These are phyloP conservation scores for Ailurus styani DNA, from an alignment of 2,113 vertebrate species.

Conservation along the genomic window DNA sequence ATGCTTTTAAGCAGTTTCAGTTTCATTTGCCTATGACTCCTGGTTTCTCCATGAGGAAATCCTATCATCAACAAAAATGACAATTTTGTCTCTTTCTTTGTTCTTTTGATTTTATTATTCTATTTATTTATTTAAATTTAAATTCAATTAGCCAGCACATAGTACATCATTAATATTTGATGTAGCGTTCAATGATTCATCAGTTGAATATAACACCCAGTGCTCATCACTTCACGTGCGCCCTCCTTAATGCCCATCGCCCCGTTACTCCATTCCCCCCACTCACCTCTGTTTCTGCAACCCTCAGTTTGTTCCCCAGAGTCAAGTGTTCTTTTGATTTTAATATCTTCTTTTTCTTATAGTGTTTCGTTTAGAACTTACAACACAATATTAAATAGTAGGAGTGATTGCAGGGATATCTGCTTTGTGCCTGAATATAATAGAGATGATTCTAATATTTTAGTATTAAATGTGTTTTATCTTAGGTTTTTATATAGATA, in stretches of 20 bases:
- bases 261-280: not conserved
- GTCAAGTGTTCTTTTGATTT: not conserved
- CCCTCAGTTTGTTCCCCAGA: not conserved
- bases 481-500: not conserved
- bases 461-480: not conserved
- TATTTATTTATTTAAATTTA: not conserved
- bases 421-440: not conserved
- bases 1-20: not conserved
- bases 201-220: not conserved
- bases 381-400: not conserved
- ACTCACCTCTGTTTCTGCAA: not conserved
- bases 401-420: not conserved
- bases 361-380: not conserved
- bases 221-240: not conserved
- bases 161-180: not conserved
- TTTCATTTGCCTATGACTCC: not conserved
- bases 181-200: not conserved
- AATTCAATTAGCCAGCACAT: not conserved
- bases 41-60: not conserved
- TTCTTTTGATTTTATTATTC: not conserved
- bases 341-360: not conserved
- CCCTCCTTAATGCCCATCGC: not conserved
- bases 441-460: not conserved
- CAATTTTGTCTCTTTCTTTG: not conserved
- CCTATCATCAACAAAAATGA: not conserved